Evolutionary conservation across 2,113 vertebrate species (phyloP).

Genomic region (Syngnathoides biaculeatus): DNA sequence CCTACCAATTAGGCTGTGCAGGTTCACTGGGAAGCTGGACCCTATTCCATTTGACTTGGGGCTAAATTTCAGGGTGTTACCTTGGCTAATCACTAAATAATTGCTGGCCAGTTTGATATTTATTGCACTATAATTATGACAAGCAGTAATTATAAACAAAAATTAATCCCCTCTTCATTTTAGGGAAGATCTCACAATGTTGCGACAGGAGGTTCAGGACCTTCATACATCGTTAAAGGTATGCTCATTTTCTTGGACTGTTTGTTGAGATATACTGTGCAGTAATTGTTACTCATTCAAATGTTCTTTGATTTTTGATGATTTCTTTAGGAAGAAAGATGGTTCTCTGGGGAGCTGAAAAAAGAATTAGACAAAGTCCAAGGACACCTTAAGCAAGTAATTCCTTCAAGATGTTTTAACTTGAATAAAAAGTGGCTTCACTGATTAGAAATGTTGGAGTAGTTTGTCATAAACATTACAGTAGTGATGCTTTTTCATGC

Average conservation of each 20-base stretch:
- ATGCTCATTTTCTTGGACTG: not conserved
- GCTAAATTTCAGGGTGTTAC: not conserved
- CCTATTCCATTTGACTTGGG: not conserved
- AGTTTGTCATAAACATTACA: slow-evolving; percentile 3
- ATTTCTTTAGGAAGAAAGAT: slow-evolving; percentile 87
- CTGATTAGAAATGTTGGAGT: not conserved
- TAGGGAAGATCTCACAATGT: slow-evolving; percentile 87
- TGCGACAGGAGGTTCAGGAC: slow-evolving; percentile 93
- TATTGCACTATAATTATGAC: not conserved
- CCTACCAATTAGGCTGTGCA: not conserved
- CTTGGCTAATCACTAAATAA: not conserved
- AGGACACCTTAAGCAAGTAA: slow-evolving; percentile 98
- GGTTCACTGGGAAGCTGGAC: too few species aligned
- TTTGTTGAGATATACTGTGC: not conserved
- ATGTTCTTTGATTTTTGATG: slow-evolving; percentile 6
- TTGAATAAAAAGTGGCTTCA: slow-evolving; percentile 11
- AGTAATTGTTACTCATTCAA: not conserved
- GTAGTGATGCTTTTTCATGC: slow-evolving; percentile 15
- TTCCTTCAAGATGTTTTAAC: slow-evolving; percentile 81
- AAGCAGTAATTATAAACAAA: not conserved
- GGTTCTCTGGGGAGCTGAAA: slow-evolving; percentile 97
- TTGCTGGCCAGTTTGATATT: not conserved
- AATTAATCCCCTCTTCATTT: not conserved
- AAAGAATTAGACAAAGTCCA: slow-evolving; percentile 98
- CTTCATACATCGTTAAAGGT: slow-evolving; percentile 94